Conservation (phyloP, 2,888 invertebrate species). For the Platerodrilus igneus region DNA sequence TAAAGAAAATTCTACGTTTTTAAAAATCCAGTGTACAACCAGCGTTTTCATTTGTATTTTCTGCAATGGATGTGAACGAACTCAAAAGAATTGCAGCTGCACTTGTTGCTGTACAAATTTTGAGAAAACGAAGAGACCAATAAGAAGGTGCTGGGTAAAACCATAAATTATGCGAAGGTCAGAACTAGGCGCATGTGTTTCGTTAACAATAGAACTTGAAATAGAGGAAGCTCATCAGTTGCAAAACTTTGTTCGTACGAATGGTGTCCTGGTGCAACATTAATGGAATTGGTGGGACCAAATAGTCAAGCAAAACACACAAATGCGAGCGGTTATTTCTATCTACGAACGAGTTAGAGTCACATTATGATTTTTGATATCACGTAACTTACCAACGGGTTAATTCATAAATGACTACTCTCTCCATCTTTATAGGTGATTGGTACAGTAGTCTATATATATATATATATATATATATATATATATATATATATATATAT, state of each 20-base stretch:
- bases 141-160: neutral
- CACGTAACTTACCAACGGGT: neutral
- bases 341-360: conserved; percentile 10
- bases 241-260: conserved; percentile 3
- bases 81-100: neutral
- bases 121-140: neutral
- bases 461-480: too few relatives aligned
- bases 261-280: conserved; percentile 3
- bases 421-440: conserved; percentile 5
- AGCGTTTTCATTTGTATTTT: too few relatives aligned
- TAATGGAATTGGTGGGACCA: conserved; percentile 5
- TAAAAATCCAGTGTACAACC: too few relatives aligned
- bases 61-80: too few relatives aligned
- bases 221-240: too few relatives aligned
- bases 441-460: conserved; percentile 16
- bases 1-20: too few relatives aligned
- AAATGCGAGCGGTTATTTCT: conserved; percentile 12
- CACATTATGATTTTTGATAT: conserved; percentile 8
- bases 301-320: conserved; percentile 8
- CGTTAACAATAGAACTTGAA: too few relatives aligned
- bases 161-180: neutral
- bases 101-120: neutral
- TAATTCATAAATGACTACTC: too few relatives aligned
- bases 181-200: too few relatives aligned
- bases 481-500: too few relatives aligned